Evolutionary conservation across 1,140 invertebrate species (phyloP).

Genomic region (Pogonus chalceus): DNA sequence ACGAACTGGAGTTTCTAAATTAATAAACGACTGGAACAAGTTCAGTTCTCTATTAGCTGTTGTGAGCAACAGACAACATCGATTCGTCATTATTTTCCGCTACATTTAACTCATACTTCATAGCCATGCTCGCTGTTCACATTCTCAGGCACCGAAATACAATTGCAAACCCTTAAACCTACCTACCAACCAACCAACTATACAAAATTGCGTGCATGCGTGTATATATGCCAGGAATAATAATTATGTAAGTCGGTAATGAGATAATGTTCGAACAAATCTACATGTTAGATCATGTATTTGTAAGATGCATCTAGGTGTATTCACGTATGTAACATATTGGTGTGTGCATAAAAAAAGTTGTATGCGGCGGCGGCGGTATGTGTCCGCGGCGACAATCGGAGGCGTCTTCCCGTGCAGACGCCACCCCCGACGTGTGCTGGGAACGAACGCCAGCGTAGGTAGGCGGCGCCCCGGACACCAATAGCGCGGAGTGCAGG

Average conservation of each 20-base stretch:
- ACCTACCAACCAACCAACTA: too few species aligned
- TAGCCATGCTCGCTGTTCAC: too few species aligned
- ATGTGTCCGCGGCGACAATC: neutral
- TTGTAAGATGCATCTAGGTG: too few species aligned
- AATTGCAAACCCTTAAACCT: too few species aligned
- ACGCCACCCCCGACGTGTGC: constrained; percentile 6
- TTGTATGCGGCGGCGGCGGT: neutral
- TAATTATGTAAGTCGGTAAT: too few species aligned
- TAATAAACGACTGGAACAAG: constrained; percentile 31
- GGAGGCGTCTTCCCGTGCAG: neutral
- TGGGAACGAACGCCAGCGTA: neutral
- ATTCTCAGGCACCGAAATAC: too few species aligned
- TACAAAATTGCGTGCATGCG: neutral
- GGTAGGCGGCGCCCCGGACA: constrained; percentile 9
- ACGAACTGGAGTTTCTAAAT: constrained; percentile 23
- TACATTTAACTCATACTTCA: constrained; percentile 38
- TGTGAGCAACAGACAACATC: constrained; percentile 37
- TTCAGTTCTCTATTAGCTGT: constrained; percentile 31
- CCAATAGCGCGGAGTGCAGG: constrained; percentile 7
- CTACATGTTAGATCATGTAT: too few species aligned
- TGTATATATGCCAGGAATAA: neutral
- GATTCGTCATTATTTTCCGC: constrained; percentile 39
- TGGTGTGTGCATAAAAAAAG: neutral
- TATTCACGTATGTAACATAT: too few species aligned
- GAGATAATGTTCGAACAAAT: too few species aligned